These are phyloP conservation scores for Perdita meconis DNA, from an alignment of 2,888 invertebrate species.

Conservation along the genomic window DNA sequence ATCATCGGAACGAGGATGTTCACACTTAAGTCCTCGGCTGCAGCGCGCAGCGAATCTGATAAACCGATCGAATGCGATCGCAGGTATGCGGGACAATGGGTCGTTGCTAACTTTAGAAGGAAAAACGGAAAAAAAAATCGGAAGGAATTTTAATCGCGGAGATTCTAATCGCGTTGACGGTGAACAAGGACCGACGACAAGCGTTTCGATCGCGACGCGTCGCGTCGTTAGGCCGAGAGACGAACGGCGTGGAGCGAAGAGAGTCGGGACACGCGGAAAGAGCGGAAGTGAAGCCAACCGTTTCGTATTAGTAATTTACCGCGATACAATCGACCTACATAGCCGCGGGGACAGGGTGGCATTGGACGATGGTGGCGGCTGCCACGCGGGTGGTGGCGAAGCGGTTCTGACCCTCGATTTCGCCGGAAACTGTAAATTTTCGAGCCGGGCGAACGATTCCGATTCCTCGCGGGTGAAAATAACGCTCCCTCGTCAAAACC, in stretches of 20 bases:
- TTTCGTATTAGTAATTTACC: constrained; percentile 66
- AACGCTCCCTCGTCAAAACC: constrained; percentile 63
- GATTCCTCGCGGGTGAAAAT: constrained; percentile 53
- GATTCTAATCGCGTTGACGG: constrained; percentile 18
- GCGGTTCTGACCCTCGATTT: constrained; percentile 45
- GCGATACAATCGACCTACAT: constrained; percentile 69
- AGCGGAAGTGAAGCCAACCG: constrained; percentile 70
- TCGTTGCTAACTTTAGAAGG: constrained; percentile 47
- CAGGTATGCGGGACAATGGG: constrained; percentile 39
- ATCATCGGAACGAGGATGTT: constrained; percentile 56
- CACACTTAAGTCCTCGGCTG: constrained; percentile 41
- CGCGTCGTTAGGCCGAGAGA: constrained; percentile 47
- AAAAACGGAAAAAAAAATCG: neutral
- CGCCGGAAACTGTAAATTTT: constrained; percentile 71
- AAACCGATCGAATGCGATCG: constrained; percentile 36
- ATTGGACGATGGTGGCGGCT: constrained; percentile 23
- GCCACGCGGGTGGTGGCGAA: neutral
- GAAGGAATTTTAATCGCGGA: neutral
- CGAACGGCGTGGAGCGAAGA: constrained; percentile 5
- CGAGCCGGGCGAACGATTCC: constrained; percentile 50
- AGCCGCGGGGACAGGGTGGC: constrained; percentile 28
- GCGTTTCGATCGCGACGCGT: constrained; percentile 43
- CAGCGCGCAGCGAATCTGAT: constrained; percentile 54
- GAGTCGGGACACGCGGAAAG: constrained; percentile 39
- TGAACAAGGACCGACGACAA: constrained; percentile 34